Base-by-base conservation (phyloP, 2,888 invertebrate genomes). In the Troilus luridus region DNA sequence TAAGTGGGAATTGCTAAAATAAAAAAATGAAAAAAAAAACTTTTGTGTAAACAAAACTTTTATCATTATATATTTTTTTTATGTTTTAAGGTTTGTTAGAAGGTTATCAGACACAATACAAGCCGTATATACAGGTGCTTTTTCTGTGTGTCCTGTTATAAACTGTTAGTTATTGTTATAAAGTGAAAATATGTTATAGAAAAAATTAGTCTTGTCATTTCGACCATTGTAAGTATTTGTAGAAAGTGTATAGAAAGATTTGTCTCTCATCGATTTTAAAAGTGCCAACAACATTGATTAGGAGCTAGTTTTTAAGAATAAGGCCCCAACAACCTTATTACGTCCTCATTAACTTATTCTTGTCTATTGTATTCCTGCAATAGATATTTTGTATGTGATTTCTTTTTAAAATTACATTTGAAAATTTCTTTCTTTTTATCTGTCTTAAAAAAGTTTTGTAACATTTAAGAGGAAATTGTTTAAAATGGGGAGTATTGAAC, bases 181-280 rank as follows among this genome's bases (percentile, higher is more conserved):
- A 90, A 91, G 88, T n/a, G 58, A 91, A 91, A 90, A 89, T 85
- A 91, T 91, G 91, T 92, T 92, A 92, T 91, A 92, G 91, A 91
- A 89, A 90, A 90, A 91, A 92, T 92, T 92, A 92, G 92, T 92
- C 91, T 92, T 92, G 92, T 92, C 92, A 92, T 91, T 92, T 91
- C 88, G 90, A 90, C 90, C 90, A 91, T 92, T 90, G 91, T 91
- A 92, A 90, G 89, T 91, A 89, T 90, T 77, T 92, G 92, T 92
- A 92, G 92, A 92, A 92, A 92, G 91, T 92, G 92, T 92, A 92
- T 92, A 92, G 90, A 91, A 89, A 88, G 60, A 67, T 90, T 90
- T 88, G 91, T 92, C 92, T 92, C 91, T 92, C 92, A 92, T 92
- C 92, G 92, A 92, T 92, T 92, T 92, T 92, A 91, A 91, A 92